Evolutionary conservation across 2,797 vertebrate species (phyloP).

Genomic region (Morus bassanus): DNA sequence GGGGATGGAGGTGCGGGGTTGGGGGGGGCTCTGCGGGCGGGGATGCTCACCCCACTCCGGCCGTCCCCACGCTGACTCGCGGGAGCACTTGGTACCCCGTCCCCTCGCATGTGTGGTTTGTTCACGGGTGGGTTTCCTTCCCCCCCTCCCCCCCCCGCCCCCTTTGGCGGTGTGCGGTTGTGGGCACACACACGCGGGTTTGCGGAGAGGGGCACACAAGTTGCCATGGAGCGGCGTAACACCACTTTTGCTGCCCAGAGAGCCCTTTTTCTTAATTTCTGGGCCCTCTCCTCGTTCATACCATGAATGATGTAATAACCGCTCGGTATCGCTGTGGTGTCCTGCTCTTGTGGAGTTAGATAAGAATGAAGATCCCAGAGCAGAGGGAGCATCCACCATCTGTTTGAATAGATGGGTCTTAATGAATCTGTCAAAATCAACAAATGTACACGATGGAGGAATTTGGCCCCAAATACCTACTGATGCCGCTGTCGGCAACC

Average conservation of each 20-base stretch:
- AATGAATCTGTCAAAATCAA: neutral
- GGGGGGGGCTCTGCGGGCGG: neutral
- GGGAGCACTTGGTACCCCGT: neutral
- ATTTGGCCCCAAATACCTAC: neutral
- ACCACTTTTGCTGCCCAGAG: neutral
- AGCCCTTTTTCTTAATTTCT: neutral
- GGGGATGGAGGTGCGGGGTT: neutral
- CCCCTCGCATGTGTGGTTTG: neutral
- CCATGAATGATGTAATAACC: neutral
- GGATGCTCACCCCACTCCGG: neutral
- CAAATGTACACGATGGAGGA: neutral
- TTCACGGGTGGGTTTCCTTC: neutral
- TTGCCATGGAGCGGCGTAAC: constrained; percentile 33
- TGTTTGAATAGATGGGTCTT: neutral
- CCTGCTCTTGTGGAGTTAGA: neutral
- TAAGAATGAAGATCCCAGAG: neutral
- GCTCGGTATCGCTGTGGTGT: neutral
- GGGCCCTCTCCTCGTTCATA: neutral
- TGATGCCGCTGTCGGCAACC: neutral
- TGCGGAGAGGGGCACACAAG: neutral
- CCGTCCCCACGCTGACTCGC: neutral
- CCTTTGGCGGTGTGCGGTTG: neutral
- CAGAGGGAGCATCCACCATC: neutral
- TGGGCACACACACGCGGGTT: neutral
- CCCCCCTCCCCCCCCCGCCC: accelerated